Evolutionary conservation across 1,140 invertebrate species (phyloP), one percentile per base, ranked within the genome.

Genomic region (Drosophila repletoides): DNA sequence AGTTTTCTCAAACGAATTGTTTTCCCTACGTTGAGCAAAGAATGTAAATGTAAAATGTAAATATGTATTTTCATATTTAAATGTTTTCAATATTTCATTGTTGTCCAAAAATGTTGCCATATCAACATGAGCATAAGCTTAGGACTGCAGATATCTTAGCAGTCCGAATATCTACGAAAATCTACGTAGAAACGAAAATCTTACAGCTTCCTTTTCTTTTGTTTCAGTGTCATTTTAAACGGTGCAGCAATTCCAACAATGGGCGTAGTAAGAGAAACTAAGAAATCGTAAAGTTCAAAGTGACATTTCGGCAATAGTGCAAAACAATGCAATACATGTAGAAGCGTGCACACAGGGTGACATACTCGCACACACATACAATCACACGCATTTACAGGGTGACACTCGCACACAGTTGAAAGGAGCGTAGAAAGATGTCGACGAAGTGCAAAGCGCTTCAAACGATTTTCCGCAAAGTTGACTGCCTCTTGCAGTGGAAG

Each of bases 401-500:
- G 24, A 31, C 19, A 43, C 45, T 46, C 26, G 36, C 36, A 52
- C 55, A 68, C 68, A 68, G 55, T 66, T 67, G 72, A 76, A 45
- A 41, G 59, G 52, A 69, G 45, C 58, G 34, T 55, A 61, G 70
- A 74, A 79, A 83, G 74, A 77, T 84, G 79, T 83, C 79, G 80
- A 84, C 79, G 79, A 83, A 83, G 80, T 86, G 80, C 71, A 79
- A 86, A 86, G 80, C 75, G 80, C 75, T 86, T 86, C 80, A 86
- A 86, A 86, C 80, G 80, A 86, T 86, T 86, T 86, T 86, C 80
- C 80, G 80, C 80, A 79, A 86, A 86, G 80, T 86, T 86, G 80
- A 86, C 80, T 86, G 80, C 79, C 66, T 79, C 56, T 63, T 80
- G 75, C 79, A 84, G 65, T 83, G 79, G 79, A 83, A 83, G 79